These are phyloP conservation scores for Pachycephus smyrnensis DNA, from an alignment of 2,888 invertebrate species.

Conservation along the genomic window DNA sequence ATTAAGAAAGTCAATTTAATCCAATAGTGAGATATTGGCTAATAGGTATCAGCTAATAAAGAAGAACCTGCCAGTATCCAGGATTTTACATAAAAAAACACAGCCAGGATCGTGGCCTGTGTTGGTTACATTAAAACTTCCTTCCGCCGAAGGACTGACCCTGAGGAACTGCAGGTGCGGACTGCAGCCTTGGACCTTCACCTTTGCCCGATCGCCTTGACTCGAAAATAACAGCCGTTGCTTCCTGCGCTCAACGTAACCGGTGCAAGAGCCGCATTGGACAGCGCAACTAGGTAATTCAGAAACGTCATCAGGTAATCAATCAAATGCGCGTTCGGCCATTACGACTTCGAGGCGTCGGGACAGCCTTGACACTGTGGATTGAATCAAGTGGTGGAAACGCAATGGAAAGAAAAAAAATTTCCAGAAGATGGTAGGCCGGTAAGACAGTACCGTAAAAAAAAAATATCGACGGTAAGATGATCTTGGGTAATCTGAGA, in stretches of 20 bases:
- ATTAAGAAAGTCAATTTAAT: constrained; percentile 18
- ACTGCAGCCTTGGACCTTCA: constrained; percentile 24
- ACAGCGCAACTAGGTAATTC: neutral
- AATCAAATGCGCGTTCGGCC: neutral
- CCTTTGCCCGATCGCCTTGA: constrained; percentile 33
- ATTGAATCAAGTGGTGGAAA: neutral
- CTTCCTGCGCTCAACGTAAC: neutral
- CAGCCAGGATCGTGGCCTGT: neutral
- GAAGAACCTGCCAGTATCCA: neutral
- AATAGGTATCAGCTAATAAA: neutral
- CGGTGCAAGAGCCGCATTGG: neutral
- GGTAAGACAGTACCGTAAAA: neutral
- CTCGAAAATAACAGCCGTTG: constrained; percentile 18
- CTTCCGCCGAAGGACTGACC: neutral
- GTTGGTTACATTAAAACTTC: neutral
- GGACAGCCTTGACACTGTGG: neutral
- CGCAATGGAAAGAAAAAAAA: neutral
- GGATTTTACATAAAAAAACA: neutral
- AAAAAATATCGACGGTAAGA: constrained; percentile 45
- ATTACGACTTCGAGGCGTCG: neutral
- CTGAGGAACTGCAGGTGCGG: neutral
- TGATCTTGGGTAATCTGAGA: constrained; percentile 54
- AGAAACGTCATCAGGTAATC: neutral
- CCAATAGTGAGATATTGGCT: neutral
- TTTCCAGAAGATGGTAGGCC: neutral